phyloP scores from a whole-genome alignment of 2,113 vertebrate genomes.

The Dolichotis patagonum region DNA sequence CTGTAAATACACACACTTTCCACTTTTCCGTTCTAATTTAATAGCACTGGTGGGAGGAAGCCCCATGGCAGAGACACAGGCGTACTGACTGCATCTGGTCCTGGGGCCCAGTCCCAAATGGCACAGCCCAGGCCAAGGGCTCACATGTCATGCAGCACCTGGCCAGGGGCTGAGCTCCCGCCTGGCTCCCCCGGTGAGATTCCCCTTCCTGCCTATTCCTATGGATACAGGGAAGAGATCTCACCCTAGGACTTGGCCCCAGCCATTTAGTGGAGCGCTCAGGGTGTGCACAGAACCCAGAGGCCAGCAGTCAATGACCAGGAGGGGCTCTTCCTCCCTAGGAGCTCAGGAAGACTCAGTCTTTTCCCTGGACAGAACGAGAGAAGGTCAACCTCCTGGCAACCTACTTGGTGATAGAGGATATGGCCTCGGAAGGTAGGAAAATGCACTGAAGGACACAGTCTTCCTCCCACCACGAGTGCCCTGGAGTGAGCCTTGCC shows the following conservation, averaged over 20 bases:
- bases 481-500: background rate
- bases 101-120: background rate
- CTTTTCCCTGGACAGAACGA: background rate
- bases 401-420: background rate
- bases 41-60: background rate
- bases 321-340: background rate
- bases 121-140: background rate
- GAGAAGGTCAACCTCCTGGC: background rate
- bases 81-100: too few species aligned
- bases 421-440: background rate
- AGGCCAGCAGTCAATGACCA: background rate
- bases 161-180: fast-evolving
- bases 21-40: background rate
- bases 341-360: background rate
- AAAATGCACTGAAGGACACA: background rate
- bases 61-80: background rate
- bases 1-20: background rate
- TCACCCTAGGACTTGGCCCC: background rate
- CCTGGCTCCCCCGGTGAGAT: background rate
- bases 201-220: background rate
- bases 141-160: background rate
- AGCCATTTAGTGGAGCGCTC: background rate
- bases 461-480: background rate
- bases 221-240: background rate
- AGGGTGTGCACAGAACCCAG: background rate